Base-by-base conservation (phyloP, 2,888 invertebrate genomes). In the Apamea sordens region DNA sequence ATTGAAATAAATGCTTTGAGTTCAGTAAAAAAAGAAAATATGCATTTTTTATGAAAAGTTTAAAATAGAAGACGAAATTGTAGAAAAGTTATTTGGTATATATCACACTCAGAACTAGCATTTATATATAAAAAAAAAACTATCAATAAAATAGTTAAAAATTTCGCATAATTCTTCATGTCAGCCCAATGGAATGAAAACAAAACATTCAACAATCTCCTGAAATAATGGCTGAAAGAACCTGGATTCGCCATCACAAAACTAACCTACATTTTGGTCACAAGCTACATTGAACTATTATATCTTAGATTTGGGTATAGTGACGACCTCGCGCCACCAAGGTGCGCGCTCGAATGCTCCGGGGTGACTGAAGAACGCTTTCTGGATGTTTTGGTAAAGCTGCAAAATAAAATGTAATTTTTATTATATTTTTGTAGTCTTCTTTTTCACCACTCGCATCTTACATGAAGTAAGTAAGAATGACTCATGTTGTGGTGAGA, bases 301-400 rank as follows among this genome's bases (percentile, higher is more conserved):
- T 81, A 96, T 93, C 83, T 96, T 96, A 41, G 96, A 94, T 0
- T 88, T 86, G 0, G 94, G 93, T 56, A 84, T 59, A 65, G 77
- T 88, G 53, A 94, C 92, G 0, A 96, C 94, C 10, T 97, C 94
- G 0, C 94, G 92, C 98, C 98, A 98, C 98, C 98, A 98, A 2
- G 97, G 88, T 5, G 98, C 98, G 75, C 98, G 97, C 87, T 98
- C 97, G 93, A 98, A 97, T 2, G 97, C 98, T 10, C 98, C 98
- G 0, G 97, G 97, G 87, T 97, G 97, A 86, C 97, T 97, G 96
- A 98, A 98, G 93, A 98, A 97, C 83, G 97, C 97, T 82, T 97
- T 97, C 93, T 98, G 98, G 28, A 98, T 96, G 92, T 98, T 98
- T 93, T 98, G 98, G 93, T 98, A 98, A 89, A 98, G 93, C 98